A percentile compares a stretch with the other conserved stretches of the same genome.
These are phyloP conservation scores for Prunella strophiata DNA, from an alignment of 2,797 vertebrate species.

Conservation along the genomic window DNA sequence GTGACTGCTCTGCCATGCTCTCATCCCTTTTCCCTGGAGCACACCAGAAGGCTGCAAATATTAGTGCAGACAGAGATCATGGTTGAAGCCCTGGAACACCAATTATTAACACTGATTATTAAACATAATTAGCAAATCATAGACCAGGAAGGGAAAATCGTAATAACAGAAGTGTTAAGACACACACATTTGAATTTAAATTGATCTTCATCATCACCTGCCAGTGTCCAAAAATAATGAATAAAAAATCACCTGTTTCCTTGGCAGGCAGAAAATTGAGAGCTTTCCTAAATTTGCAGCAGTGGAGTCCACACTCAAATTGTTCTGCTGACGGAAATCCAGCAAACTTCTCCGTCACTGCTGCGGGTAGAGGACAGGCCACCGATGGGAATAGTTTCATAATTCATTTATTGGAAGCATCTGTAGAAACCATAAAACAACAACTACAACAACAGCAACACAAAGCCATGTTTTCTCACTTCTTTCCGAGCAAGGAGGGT, in stretches of 20 bases:
- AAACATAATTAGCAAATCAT: background rate
- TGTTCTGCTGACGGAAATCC: conserved; percentile 39
- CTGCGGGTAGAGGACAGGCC: conserved; percentile 41
- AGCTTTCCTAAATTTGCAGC: background rate
- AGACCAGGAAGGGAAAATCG: background rate
- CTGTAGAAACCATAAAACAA: conserved; percentile 68
- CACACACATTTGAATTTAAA: background rate
- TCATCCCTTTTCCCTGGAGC: background rate
- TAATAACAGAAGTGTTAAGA: background rate
- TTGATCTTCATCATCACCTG: background rate
- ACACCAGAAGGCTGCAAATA: background rate
- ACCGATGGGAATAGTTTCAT: conserved; percentile 65
- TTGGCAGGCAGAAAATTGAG: conserved; percentile 4
- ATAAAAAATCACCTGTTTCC: conserved; percentile 39
- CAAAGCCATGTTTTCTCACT: conserved; percentile 70
- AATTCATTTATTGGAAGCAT: conserved; percentile 70
- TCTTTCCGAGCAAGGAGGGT: conserved; percentile 45
- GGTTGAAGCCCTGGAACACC: background rate
- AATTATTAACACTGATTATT: background rate
- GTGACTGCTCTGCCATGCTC: background rate
- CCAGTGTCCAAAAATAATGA: background rate
- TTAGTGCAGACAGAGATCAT: background rate
- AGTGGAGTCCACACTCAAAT: background rate
- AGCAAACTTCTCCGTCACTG: conserved; percentile 20
- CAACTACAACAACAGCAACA: conserved; percentile 62